A percentile compares a stretch with the other conserved stretches of the same genome.
Evolutionary conservation across 1,140 invertebrate species (phyloP).

Genomic region (Saxidomus purpurata): DNA sequence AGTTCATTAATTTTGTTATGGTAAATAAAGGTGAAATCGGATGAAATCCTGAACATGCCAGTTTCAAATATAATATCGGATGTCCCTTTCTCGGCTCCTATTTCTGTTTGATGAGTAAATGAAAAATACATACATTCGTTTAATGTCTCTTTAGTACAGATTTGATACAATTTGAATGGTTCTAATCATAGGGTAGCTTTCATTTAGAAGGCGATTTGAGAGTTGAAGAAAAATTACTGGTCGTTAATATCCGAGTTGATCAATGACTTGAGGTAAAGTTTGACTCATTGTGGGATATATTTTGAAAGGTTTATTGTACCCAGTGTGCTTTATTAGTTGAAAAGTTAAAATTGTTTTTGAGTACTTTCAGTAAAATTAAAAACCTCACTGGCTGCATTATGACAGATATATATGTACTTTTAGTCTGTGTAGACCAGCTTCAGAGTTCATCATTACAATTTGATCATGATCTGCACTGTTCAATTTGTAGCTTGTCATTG

Average conservation of each 20-base stretch:
- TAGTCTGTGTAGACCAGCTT: no score
- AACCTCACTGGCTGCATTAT: no score
- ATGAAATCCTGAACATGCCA: background rate
- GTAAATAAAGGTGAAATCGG: background rate
- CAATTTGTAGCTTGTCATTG: no score
- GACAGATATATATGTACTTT: no score
- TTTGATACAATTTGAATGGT: background rate
- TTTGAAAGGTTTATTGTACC: slow-evolving; percentile 2
- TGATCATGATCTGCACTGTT: no score
- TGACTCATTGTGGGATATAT: slow-evolving; percentile 4
- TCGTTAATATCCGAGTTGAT: slow-evolving; percentile 1
- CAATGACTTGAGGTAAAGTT: slow-evolving; percentile 1
- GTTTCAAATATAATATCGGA: slow-evolving; percentile 30
- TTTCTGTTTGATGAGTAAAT: slow-evolving; percentile 60
- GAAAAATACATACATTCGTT: slow-evolving; percentile 37
- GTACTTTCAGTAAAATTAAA: no score
- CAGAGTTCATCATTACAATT: no score
- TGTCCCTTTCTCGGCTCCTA: background rate
- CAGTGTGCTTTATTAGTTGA: background rate
- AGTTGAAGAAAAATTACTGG: slow-evolving; percentile 43
- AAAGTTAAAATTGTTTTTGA: no score
- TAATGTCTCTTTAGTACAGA: slow-evolving; percentile 19
- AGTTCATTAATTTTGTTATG: slow-evolving; percentile 49
- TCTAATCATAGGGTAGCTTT: slow-evolving; percentile 52
- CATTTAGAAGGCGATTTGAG: slow-evolving; percentile 24